Evolutionary conservation across 1,140 invertebrate species (phyloP).

Genomic region (Armadillidium nasatum): DNA sequence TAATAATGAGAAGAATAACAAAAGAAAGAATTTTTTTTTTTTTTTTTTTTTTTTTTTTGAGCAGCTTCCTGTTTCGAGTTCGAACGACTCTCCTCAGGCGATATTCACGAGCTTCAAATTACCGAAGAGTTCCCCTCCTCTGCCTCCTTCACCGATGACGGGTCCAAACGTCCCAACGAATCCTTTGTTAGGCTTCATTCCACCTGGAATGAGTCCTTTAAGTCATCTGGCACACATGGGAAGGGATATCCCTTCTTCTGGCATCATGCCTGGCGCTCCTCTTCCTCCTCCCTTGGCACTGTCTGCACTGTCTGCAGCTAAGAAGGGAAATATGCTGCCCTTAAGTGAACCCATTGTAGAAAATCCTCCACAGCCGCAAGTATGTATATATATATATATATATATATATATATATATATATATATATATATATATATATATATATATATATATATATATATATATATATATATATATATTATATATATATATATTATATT

Average conservation of each 20-base stretch:
- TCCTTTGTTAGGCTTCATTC: slow-evolving; percentile 28
- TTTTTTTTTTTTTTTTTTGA: not conserved
- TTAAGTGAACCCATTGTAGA: slow-evolving; percentile 34
- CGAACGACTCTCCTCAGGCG: slow-evolving; percentile 62
- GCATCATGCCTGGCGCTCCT: slow-evolving; percentile 14
- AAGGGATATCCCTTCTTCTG: slow-evolving; percentile 31
- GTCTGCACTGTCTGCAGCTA: not conserved
- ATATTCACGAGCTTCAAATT: slow-evolving; percentile 90
- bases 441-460: not conserved
- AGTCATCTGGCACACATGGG: slow-evolving; percentile 36
- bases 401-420: slow-evolving; percentile 11
- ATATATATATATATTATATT: not conserved
- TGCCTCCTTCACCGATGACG: slow-evolving; percentile 21
- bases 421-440: no score
- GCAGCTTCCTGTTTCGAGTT: slow-evolving; percentile 40
- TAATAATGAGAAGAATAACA: not conserved
- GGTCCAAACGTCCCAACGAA: slow-evolving; percentile 9
- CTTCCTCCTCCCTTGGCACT: slow-evolving; percentile 12
- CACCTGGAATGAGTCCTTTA: slow-evolving; percentile 39
- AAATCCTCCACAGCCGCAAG: slow-evolving; percentile 44
- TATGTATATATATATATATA: not conserved
- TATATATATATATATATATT: slow-evolving; percentile 21
- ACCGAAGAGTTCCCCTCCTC: slow-evolving; percentile 58
- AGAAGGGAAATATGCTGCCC: slow-evolving; percentile 29
- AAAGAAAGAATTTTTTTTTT: not conserved